These are phyloP conservation scores for Drosophila seguyi DNA, from an alignment of 1,140 invertebrate species.

Conservation along the genomic window DNA sequence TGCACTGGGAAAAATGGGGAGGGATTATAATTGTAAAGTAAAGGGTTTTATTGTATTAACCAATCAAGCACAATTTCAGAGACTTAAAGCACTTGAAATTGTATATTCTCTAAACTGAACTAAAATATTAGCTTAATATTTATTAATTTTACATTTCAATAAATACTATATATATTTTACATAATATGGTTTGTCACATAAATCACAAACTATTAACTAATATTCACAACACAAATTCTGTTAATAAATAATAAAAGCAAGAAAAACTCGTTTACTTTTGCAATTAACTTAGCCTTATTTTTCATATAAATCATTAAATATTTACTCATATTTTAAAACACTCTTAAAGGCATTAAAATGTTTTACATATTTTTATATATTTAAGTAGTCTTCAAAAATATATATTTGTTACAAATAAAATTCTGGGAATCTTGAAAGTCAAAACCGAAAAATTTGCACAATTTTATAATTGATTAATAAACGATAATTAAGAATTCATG, in stretches of 20 bases:
- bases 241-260: background rate
- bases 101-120: too few relatives aligned
- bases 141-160: background rate
- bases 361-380: background rate
- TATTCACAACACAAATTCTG: background rate
- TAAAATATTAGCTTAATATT: too few relatives aligned
- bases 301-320: background rate
- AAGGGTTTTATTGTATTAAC: background rate
- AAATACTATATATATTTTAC: background rate
- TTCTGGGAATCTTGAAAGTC: background rate
- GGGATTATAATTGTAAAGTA: background rate
- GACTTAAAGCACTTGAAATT: background rate
- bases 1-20: conserved; percentile 6
- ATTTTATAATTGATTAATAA: background rate
- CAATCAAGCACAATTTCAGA: background rate
- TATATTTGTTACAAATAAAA: background rate
- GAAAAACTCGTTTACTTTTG: background rate
- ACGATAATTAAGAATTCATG: background rate
- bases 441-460: background rate
- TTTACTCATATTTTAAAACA: background rate
- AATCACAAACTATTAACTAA: background rate
- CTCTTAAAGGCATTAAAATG: too few relatives aligned
- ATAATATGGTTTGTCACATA: background rate
- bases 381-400: background rate
- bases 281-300: background rate